phyloP scores from a whole-genome alignment of 2,797 vertebrate genomes.

The Pangasius mekongensis region DNA sequence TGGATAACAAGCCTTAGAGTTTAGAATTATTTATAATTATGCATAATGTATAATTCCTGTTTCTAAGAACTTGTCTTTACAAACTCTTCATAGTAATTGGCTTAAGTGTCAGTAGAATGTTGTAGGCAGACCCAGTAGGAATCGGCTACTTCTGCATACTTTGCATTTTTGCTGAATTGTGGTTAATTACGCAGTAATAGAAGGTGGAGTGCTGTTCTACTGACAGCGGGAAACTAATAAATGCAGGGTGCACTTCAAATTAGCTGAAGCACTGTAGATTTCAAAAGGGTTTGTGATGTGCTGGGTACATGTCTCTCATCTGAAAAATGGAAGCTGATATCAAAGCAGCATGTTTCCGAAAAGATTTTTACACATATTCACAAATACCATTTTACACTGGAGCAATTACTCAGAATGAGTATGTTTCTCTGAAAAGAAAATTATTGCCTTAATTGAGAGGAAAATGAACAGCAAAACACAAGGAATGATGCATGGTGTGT shows the following conservation, averaged over 20 bases:
- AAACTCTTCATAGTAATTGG: conserved; percentile 39
- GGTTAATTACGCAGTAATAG: conserved; percentile 47
- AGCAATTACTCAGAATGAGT: conserved; percentile 15
- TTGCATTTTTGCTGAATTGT: conserved; percentile 39
- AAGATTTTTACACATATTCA: conserved; percentile 11
- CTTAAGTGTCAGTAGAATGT: conserved; percentile 22
- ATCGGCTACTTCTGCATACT: conserved; percentile 39
- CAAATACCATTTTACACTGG: neutral
- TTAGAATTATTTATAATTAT: neutral
- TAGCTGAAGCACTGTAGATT: conserved; percentile 26
- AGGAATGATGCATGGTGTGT: neutral
- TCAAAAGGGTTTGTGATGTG: conserved; percentile 21
- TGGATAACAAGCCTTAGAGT: neutral
- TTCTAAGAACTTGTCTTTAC: conserved; percentile 22
- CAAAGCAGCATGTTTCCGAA: conserved; percentile 7
- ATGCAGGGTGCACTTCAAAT: conserved; percentile 37
- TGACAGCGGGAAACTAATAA: conserved; percentile 39
- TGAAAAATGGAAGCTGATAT: conserved; percentile 15
- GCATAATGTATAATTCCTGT: neutral
- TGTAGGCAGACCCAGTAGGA: conserved; percentile 16
- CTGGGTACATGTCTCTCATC: conserved; percentile 10
- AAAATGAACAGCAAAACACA: neutral
- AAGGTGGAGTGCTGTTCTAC: conserved; percentile 33
- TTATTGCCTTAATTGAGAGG: neutral
- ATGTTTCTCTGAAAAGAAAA: conserved; percentile 9